Evolutionary conservation across 1,140 invertebrate species (phyloP), one percentile per base, ranked within the genome.

Genomic region (Diploscapter pachys): DNA sequence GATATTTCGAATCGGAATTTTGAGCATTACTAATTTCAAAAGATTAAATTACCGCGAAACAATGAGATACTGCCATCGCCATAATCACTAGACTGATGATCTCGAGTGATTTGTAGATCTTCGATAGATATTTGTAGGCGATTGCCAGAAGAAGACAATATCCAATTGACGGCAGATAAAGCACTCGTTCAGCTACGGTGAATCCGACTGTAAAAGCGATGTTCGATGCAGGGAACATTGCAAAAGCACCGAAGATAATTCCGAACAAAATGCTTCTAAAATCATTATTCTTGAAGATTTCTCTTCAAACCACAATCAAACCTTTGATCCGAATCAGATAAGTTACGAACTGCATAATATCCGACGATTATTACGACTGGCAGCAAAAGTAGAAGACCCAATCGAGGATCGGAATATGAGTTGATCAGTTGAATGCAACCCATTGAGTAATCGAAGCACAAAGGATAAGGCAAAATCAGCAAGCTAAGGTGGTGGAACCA

Each of bases 91-190:
- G 4, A 9, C 51, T 48, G 0, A 64, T 56, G 31, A 59, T 5
- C 56, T 78, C 63, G n/a, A 56, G 49, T 53, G 64, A 64, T 64
- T 56, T 56, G 11, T 13, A 50, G 70, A 79, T 50, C 31, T 53
- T 54, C 51, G 31, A 4, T 70, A 82, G 85, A 82, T 89, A 88
- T 75, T 88, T 86, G 31, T 86, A 3, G 48, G 93, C 93, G 79
- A 93, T 92, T 4, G 93, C 93, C 3, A 96, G 89, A 3, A 98
- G 88, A 85, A 98, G 90, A 84, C 94, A 97, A 88, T 94, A 97
- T 8, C 95, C 95, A 93, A 98, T 96, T 3, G 94, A 97, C 3
- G 96, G 95, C 87, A 95, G 93, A 86, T 98, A 98, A 0, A 98
- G 89, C 55, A 97, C 92, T 81, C 95, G 88, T 87, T 98, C 95